Evolutionary conservation across 30 jellyfish, hydroid and myxozoan species (phyloP).

Genomic region (Turritopsis dohrnii): DNA sequence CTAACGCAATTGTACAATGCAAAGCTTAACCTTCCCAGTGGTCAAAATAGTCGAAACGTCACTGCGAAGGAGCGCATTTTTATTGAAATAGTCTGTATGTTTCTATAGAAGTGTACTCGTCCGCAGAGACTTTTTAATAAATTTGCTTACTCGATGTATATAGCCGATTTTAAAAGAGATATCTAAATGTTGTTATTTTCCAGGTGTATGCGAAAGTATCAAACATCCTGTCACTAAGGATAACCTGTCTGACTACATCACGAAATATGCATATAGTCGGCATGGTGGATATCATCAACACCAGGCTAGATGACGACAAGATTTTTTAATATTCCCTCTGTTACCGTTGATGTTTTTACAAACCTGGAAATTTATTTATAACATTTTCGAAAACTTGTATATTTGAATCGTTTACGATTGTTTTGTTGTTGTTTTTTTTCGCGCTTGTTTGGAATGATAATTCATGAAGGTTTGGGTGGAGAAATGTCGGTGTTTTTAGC

Average conservation of each 20-base stretch:
- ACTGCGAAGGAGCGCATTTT: too few species aligned
- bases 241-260: constrained; percentile 45
- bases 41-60: too few species aligned
- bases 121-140: too few species aligned
- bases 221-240: constrained; percentile 86
- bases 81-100: too few species aligned
- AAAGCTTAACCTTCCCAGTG: too few species aligned
- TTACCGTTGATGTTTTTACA: neutral
- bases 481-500: too few species aligned
- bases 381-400: neutral
- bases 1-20: too few species aligned
- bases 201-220: constrained; percentile 93
- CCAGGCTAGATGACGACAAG: neutral
- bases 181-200: neutral
- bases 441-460: neutral
- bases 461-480: neutral
- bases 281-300: constrained; percentile 27
- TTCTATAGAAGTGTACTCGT: too few species aligned
- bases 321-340: neutral
- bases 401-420: neutral
- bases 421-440: neutral
- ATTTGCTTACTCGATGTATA: too few species aligned
- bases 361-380: neutral
- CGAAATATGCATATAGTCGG: constrained; percentile 39
- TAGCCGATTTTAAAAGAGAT: too few species aligned